Percentiles rank a stretch among this genome's conserved stretches.
Conservation (phyloP, 1,140 invertebrate species). For the Calosoma granatense region DNA sequence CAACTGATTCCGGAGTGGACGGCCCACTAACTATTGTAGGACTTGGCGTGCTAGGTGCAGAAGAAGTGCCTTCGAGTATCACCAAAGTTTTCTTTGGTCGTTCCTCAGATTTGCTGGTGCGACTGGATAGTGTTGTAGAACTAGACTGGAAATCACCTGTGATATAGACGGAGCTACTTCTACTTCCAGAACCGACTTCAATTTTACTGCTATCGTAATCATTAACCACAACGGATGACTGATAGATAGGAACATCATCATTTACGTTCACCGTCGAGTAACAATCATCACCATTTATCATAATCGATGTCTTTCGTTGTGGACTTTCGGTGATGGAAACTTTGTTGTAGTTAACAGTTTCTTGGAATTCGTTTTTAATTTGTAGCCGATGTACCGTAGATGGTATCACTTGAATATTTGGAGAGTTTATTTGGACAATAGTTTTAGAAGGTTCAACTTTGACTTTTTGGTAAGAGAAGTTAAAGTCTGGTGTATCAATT, state of each 20-base stretch:
- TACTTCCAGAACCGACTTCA: conserved; percentile 16
- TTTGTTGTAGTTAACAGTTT: conserved; percentile 17
- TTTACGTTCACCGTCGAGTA: conserved; percentile 53
- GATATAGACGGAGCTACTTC: conserved; percentile 31
- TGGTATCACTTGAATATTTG: conserved; percentile 13
- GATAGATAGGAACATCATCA: conserved; percentile 49
- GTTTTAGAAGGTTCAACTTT: conserved; percentile 20
- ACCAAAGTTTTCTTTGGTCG: conserved; percentile 4
- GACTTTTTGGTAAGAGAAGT: background rate
- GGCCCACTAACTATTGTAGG: background rate
- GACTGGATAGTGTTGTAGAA: background rate
- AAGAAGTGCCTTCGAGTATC: background rate
- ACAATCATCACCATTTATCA: conserved; percentile 63
- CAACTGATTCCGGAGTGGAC: background rate
- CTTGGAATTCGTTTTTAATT: conserved; percentile 38
- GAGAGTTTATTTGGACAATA: conserved; percentile 30
- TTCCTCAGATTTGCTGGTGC: background rate
- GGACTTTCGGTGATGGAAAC: conserved; percentile 31
- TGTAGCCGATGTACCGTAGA: conserved; percentile 46
- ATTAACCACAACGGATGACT: conserved; percentile 55
- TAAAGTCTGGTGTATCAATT: conserved; percentile 4
- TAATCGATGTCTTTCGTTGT: conserved; percentile 59
- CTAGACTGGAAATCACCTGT: conserved; percentile 19
- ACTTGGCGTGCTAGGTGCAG: background rate
- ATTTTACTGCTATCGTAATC: conserved; percentile 35